phyloP scores from a whole-genome alignment of 2,888 invertebrate genomes.

The Orthosia gracilis region DNA sequence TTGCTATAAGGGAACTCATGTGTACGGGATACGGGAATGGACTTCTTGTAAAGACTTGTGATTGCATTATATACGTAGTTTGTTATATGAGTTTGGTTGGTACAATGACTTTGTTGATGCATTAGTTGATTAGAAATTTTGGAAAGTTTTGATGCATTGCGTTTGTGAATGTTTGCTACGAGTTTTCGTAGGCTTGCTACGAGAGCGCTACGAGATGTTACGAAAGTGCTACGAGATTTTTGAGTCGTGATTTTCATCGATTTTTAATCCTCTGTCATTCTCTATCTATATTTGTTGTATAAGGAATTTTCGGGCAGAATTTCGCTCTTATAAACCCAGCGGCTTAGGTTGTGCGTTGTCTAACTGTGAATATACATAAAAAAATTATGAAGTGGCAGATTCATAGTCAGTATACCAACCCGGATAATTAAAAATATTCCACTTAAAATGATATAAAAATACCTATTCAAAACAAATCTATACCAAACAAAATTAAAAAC shows the following conservation, averaged over 20 bases:
- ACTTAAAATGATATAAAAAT: too few species aligned
- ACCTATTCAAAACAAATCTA: neutral
- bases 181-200: slow-evolving; percentile 22
- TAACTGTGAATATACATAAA: too few species aligned
- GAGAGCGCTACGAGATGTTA: slow-evolving; percentile 20
- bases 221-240: neutral
- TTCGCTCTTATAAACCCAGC: too few species aligned
- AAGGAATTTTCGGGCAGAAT: too few species aligned
- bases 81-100: slow-evolving; percentile 26
- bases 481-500: slow-evolving; percentile 14
- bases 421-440: too few species aligned
- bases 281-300: too few species aligned
- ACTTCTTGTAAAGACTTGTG: slow-evolving; percentile 52
- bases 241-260: too few species aligned
- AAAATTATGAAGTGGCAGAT: too few species aligned
- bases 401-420: too few species aligned
- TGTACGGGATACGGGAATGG: slow-evolving; percentile 40
- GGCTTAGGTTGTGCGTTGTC: too few species aligned
- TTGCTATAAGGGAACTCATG: slow-evolving; percentile 75
- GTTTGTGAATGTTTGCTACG: slow-evolving; percentile 24
- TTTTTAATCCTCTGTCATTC: too few species aligned
- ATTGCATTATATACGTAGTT: slow-evolving; percentile 47
- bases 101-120: slow-evolving; percentile 39
- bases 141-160: slow-evolving; percentile 23
- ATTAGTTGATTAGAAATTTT: slow-evolving; percentile 48